Base-by-base conservation (phyloP, 2,113 vertebrate genomes). In the Copsychus sechellarum region DNA sequence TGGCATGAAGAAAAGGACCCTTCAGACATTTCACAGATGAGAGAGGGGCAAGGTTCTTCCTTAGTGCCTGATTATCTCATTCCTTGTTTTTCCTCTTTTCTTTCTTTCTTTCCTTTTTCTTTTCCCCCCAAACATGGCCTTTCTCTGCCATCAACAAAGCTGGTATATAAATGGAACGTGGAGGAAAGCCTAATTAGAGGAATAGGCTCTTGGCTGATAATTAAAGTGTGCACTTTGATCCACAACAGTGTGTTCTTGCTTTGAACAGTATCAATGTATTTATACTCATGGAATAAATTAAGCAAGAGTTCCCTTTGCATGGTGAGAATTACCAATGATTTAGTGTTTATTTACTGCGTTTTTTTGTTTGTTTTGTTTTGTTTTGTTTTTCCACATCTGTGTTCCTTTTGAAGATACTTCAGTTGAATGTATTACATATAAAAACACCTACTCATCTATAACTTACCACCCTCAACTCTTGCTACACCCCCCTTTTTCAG, bases 111-210 rank as follows among this genome's bases (percentile, higher is more conserved):
- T 31, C 6, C 3, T 21, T 11, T 21, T 11, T 21, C 11, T 12
- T 42, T 19, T 2, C 4, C 4, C 2, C 57, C 4, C 33, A 17
- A 29, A 28, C 6, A 9, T 6, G 1, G 4, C 14, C 11, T 64
- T 71, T 64, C 31, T 50, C 50, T 74, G n/a, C 14, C 62, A 66
- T 62, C 64, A 86, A 34, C 10, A 86, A 88, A 92, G 26, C 6
- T 38, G 12, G 3, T 66, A 12, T n/a, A 56, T 38, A 33, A 84
- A 48, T 34, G 42, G 9, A 90, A 92, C 47, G 65, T 45, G 29
- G 29, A 92, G 10, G 7, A 81, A 83, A 93, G 34, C 6, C 29
- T 93, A 81, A 92, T 92, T 79, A 83, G 29, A 57, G 29, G 24
- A 88, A 80, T 22, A 79, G 20, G 5, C 12, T 61, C 28, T 36